Base-by-base conservation (phyloP, 2,797 vertebrate genomes). In the Notamacropus eugenii region DNA sequence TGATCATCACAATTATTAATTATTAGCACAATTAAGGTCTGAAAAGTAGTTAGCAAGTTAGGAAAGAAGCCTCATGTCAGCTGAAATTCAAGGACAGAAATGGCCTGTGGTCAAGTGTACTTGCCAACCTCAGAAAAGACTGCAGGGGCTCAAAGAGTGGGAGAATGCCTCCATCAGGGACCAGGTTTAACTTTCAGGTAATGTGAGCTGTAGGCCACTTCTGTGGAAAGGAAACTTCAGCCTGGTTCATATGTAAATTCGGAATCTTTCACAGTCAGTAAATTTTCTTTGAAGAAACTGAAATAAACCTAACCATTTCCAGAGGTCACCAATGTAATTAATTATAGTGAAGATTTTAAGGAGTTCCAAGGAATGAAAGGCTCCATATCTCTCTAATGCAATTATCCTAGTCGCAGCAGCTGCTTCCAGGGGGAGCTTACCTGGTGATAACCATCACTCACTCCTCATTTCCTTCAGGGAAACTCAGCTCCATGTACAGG, bases 231-330 rank as follows among this genome's bases (percentile, higher is more conserved):
- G 74, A 28, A 87, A 87, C 74, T 87, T 87, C 40, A 87, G 90
- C 28, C 34, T 54, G 90, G 57, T 0, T 95, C 96, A 96, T 95
- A 97, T 91, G 56, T 90, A 82, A 96, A 94, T 93, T 97, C 97
- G 96, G 97, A 97, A 94, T 96, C 56, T 94, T 94, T 97, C 97
- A 97, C 95, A 97, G 95, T 55, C 97, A 98, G 97, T 98, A 96
- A 98, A 97, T 95, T 95, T 62, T 95, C 8, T 46, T 54, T 95
- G 95, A 97, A 96, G 93, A 55, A 94, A 87, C 74, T 87, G 74
- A 87, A 87, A 87, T 87, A 87, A 96, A 97, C 96, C 94, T 95
- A 95, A 90, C 95, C 90, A 95, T 94, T 97, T 97, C 96, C 97
- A 97, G 96, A 97, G 96, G 91, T 97, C 93, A 96, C 62, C 98